Percentiles rank a stretch among this genome's conserved stretches.
phyloP scores from a whole-genome alignment of 2,888 invertebrate genomes.

The Nowickia ferox region DNA sequence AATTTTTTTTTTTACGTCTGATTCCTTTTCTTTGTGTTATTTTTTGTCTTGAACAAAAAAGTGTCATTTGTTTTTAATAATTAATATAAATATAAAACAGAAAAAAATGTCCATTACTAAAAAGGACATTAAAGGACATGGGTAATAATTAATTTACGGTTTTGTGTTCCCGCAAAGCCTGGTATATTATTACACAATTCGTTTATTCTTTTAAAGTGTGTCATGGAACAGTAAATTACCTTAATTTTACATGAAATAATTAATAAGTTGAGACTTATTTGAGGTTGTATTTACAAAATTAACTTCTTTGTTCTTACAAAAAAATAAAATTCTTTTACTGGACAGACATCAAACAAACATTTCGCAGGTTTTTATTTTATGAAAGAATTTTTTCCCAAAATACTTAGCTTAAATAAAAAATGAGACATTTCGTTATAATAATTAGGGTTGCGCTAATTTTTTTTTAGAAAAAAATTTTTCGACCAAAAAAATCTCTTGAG shows the following conservation, averaged over 20 bases:
- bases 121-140: conserved; percentile 51
- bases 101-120: conserved; percentile 4
- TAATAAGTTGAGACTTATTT: conserved; percentile 7
- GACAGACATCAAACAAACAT: too few relatives aligned
- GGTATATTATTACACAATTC: not conserved
- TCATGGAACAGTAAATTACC: conserved; percentile 16
- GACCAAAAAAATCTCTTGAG: too few relatives aligned
- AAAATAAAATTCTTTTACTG: too few relatives aligned
- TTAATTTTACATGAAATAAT: conserved; percentile 24
- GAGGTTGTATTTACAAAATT: not conserved
- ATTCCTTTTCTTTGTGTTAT: not conserved
- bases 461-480: too few relatives aligned
- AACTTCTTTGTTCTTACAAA: too few relatives aligned
- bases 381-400: too few relatives aligned
- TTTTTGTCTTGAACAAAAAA: not conserved
- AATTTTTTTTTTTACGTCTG: conserved; percentile 45
- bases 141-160: conserved; percentile 60
- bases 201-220: not conserved
- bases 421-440: too few relatives aligned
- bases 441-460: too few relatives aligned
- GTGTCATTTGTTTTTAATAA: conserved; percentile 59
- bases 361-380: too few relatives aligned
- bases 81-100: conserved; percentile 42
- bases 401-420: too few relatives aligned
- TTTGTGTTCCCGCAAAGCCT: not conserved